phyloP scores from a whole-genome alignment of 2,888 invertebrate genomes.

The Luperina nickerlii region DNA sequence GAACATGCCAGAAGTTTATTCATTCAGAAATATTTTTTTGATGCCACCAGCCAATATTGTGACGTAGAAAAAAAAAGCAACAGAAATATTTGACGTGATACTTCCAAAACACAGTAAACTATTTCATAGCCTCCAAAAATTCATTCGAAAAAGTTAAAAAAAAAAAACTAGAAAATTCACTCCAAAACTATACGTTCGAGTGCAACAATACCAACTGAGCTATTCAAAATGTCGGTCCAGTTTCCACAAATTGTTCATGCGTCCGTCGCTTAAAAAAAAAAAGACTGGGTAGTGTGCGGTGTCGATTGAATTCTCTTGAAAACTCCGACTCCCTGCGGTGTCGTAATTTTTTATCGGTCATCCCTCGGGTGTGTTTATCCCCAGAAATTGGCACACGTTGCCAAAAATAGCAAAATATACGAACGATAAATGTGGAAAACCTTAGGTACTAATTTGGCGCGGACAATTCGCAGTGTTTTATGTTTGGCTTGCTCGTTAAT shows the following conservation, averaged over 20 bases:
- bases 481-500: constrained; percentile 14
- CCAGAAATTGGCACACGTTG: constrained; percentile 69
- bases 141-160: constrained; percentile 32
- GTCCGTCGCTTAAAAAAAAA: constrained; percentile 73
- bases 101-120: constrained; percentile 30
- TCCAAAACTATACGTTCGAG: constrained; percentile 44
- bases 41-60: not conserved
- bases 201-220: constrained; percentile 55
- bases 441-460: constrained; percentile 51
- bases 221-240: constrained; percentile 74
- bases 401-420: constrained; percentile 62
- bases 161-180: constrained; percentile 50
- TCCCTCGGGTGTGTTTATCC: constrained; percentile 76
- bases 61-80: not conserved
- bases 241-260: constrained; percentile 78
- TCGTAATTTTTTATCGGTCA: constrained; percentile 81
- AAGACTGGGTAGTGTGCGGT: constrained; percentile 65
- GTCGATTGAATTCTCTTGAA: constrained; percentile 80
- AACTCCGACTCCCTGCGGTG: constrained; percentile 68
- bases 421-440: constrained; percentile 43
- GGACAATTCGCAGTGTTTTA: constrained; percentile 42
- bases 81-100: constrained; percentile 24
- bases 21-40: constrained; percentile 6
- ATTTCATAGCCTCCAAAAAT: constrained; percentile 45
- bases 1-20: not conserved